phyloP scores from a whole-genome alignment of 2,888 invertebrate genomes.

The Hyppa rectilinea region DNA sequence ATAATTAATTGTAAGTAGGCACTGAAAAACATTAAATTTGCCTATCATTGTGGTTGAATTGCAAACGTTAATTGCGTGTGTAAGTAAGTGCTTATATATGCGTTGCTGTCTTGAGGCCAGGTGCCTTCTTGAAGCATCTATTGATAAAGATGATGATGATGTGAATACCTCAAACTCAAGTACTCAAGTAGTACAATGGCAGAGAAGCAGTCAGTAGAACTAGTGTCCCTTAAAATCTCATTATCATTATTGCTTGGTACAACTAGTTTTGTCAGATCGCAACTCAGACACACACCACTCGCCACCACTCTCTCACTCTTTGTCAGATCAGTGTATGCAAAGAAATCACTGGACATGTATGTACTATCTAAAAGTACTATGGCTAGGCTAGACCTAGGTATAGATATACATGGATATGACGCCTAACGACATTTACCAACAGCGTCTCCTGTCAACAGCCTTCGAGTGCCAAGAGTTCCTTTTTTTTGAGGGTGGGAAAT shows the following conservation, averaged over 20 bases:
- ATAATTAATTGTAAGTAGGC: not conserved
- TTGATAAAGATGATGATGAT: not conserved
- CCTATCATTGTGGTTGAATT: not conserved
- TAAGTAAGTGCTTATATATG: not conserved
- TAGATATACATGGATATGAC: too few species aligned
- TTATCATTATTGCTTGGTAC: not conserved
- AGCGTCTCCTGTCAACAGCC: too few species aligned
- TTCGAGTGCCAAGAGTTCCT: too few species aligned
- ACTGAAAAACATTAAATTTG: not conserved
- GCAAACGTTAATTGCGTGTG: not conserved
- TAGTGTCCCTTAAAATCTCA: not conserved
- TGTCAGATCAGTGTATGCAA: not conserved
- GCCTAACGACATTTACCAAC: too few species aligned
- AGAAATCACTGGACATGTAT: not conserved
- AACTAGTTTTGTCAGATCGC: not conserved
- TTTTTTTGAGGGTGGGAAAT: too few species aligned
- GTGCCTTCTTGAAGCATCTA: not conserved
- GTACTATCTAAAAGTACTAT: not conserved
- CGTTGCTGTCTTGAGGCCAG: too few species aligned
- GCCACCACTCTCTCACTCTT: too few species aligned
- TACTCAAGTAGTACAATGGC: not conserved
- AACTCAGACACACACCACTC: too few species aligned
- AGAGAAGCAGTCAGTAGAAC: not conserved
- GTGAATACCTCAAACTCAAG: not conserved
- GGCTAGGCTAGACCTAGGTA: not conserved